Percentiles rank a stretch among this genome's conserved stretches.
Conservation (phyloP, 92 coral and sea anemone species). For the Anthopleura xanthogrammica region DNA sequence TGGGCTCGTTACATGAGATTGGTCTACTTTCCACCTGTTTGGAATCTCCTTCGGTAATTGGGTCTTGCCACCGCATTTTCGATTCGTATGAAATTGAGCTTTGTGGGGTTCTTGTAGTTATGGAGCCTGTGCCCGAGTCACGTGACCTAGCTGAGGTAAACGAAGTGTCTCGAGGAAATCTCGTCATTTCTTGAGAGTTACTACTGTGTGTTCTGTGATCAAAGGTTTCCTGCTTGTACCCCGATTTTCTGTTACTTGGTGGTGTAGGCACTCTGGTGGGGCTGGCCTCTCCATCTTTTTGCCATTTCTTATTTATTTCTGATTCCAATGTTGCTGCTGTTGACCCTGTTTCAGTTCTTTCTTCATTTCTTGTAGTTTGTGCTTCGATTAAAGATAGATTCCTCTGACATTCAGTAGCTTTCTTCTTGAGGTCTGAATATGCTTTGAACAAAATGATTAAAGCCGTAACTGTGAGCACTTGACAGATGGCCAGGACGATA, state of each 20-base stretch:
- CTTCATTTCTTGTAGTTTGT: not conserved
- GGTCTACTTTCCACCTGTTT: not conserved
- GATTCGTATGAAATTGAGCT: slow-evolving; percentile 5
- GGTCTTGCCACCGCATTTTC: not conserved
- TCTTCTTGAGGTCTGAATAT: slow-evolving; percentile 7
- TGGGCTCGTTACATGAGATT: not conserved
- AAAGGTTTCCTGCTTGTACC: not conserved
- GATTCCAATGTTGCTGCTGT: not conserved
- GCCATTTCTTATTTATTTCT: not conserved
- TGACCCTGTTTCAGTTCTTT: not conserved
- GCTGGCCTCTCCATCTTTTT: not conserved
- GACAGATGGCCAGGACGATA: slow-evolving; percentile 1
- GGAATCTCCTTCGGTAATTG: not conserved
- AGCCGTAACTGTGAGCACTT: not conserved
- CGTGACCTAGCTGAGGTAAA: slow-evolving; percentile 14
- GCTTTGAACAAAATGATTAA: slow-evolving; percentile 7
- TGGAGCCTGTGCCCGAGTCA: slow-evolving; percentile 29
- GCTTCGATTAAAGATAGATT: slow-evolving; percentile 2
- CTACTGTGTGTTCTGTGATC: not conserved
- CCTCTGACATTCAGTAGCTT: not conserved
- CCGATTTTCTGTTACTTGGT: not conserved
- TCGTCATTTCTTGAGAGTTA: not conserved
- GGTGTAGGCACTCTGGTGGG: not conserved
- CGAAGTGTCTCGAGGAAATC: not conserved
- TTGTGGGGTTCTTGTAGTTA: not conserved